Conservation (phyloP, 2,113 vertebrate genomes). For the Caranx ignobilis region DNA sequence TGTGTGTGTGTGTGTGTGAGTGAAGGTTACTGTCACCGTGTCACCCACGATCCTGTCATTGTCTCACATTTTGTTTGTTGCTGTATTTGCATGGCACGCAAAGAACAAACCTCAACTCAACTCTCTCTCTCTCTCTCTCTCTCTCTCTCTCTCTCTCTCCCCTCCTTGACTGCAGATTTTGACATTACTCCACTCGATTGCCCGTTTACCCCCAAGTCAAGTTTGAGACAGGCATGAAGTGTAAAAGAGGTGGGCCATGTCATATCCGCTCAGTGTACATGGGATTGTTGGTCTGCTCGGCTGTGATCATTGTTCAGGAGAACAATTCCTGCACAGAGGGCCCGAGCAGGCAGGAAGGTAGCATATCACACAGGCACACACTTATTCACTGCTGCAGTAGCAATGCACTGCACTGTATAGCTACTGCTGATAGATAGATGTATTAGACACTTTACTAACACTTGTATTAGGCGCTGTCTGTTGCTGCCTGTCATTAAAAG, state of each 20-base stretch:
- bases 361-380: constrained; percentile 25
- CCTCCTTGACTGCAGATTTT: constrained; percentile 72
- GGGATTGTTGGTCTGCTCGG: constrained; percentile 54
- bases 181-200: constrained; percentile 78
- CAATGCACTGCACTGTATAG: no score
- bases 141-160: constrained; percentile 19
- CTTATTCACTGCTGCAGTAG: constrained; percentile 7
- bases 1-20: neutral
- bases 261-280: constrained; percentile 66
- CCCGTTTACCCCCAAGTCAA: constrained; percentile 79
- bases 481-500: neutral
- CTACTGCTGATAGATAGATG: neutral
- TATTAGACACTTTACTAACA: neutral
- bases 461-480: neutral
- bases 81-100: constrained; percentile 51
- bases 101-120: constrained; percentile 32
- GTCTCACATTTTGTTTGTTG: constrained; percentile 61
- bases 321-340: constrained; percentile 54
- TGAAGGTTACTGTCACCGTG: constrained; percentile 48
- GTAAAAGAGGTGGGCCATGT: constrained; percentile 73
- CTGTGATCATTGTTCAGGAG: constrained; percentile 61
- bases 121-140: neutral
- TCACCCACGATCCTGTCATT: constrained; percentile 52
- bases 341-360: constrained; percentile 48
- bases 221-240: constrained; percentile 69